Base-by-base conservation (phyloP, 2,888 invertebrate species). In the Eudasyphora cyanicolor region DNA sequence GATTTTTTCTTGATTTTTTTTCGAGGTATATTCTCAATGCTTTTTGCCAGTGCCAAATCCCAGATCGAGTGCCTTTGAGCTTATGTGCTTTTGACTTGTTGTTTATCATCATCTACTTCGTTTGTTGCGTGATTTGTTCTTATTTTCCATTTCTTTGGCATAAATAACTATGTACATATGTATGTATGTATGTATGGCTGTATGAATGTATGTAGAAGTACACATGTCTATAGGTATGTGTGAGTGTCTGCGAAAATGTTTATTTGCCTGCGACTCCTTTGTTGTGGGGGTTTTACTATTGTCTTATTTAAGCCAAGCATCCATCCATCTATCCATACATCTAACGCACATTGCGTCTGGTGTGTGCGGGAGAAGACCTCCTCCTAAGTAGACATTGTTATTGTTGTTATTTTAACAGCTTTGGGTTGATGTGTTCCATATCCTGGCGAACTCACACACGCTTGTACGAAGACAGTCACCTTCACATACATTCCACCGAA, bases 41-140 rank as follows among this genome's bases (percentile, higher is more conserved):
- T n/a, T n/a, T n/a, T n/a, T n/a, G n/a, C n/a, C n/a, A n/a, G n/a
- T n/a, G n/a, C n/a, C n/a, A n/a, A n/a, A n/a, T n/a, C n/a, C n/a
- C n/a, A n/a, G n/a, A n/a, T n/a, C n/a, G 2, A 1, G 21, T 51
- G 51, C n/a, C 45, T 45, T 45, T 45, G 45, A 45, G 45, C 45
- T 45, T 35, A 17, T 74, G 19, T 80, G 54, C 21, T 76, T 70
- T 76, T 80, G 80, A 75, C 75, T 80, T 70, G 76, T 71, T 76
- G 70, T 80, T 75, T 80, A 71, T 80, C 62, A 71, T 80, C 62
- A 62, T 80, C 51, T 70, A 54, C 24, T 80, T 76, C 42, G 75
- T 80, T 80, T 76, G 75, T 60, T 76, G 77, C 38, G 51, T 70
- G 76, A 80, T 76, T 67, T 67, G 67, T 67, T 67, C 42, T 42